phyloP scores from a whole-genome alignment of 1,140 invertebrate genomes.

The Penaeus vannamei region DNA sequence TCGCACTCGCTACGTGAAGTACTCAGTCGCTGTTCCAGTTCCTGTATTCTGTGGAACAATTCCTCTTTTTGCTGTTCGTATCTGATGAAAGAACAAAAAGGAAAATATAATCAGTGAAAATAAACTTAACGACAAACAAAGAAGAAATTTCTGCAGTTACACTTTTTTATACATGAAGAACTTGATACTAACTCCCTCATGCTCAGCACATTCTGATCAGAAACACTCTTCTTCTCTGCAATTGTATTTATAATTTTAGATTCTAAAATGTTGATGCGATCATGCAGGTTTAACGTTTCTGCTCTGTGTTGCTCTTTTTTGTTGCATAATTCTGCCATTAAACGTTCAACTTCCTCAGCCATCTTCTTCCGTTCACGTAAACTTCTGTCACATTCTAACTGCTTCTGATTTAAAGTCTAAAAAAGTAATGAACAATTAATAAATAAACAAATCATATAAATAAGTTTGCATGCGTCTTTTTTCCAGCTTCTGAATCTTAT shows the following conservation, averaged over 20 bases:
- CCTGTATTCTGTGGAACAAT: slow-evolving; percentile 36
- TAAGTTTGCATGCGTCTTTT: not conserved
- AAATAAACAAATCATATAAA: not conserved
- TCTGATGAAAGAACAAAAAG: not conserved
- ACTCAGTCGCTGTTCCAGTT: slow-evolving; percentile 34
- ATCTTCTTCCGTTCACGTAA: slow-evolving; percentile 30
- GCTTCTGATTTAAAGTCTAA: slow-evolving; percentile 42
- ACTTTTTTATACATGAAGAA: not conserved
- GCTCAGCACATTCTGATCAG: not conserved
- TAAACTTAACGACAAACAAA: too few relatives aligned
- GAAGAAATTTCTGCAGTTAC: not conserved
- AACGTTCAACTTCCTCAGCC: slow-evolving; percentile 17
- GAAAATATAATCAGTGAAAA: too few relatives aligned
- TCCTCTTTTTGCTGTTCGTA: slow-evolving; percentile 50
- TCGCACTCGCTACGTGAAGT: slow-evolving; percentile 27
- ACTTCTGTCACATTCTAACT: slow-evolving; percentile 23
- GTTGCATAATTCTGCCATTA: slow-evolving; percentile 9
- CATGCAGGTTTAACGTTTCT: slow-evolving; percentile 35
- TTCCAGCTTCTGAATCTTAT: not conserved
- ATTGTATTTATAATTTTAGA: not conserved
- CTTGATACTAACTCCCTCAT: slow-evolving; percentile 9
- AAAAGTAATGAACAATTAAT: not conserved
- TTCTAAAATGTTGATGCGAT: slow-evolving; percentile 41
- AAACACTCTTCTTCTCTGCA: slow-evolving; percentile 25
- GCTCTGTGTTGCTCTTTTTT: slow-evolving; percentile 42